A percentile compares a stretch with the other conserved stretches of the same genome.
Conservation (phyloP, 1,140 invertebrate genomes). For the Bactericera cockerelli region DNA sequence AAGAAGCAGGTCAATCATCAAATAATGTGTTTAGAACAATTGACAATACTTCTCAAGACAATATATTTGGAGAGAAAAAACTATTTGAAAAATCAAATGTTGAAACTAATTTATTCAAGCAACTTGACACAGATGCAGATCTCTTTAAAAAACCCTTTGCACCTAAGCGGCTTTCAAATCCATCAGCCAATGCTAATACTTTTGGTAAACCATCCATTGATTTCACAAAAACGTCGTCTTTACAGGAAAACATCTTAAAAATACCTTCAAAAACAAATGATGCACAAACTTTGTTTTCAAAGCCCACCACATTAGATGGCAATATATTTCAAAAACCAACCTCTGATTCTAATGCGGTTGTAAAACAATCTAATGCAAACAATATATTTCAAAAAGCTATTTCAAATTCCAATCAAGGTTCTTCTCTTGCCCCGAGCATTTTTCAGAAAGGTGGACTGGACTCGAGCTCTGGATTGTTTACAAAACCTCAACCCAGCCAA, state of each 20-base stretch:
- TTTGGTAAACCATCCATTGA: neutral
- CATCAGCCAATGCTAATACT: neutral
- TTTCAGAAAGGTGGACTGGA: neutral
- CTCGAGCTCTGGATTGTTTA: too few relatives aligned
- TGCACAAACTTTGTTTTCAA: too few relatives aligned
- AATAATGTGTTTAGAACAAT: too few relatives aligned
- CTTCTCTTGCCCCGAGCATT: too few relatives aligned
- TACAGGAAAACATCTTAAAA: too few relatives aligned
- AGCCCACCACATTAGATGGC: neutral
- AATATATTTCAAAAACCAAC: neutral
- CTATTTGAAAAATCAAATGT: too few relatives aligned
- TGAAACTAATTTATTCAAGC: neutral
- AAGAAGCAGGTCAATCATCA: too few relatives aligned
- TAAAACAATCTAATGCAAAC: neutral
- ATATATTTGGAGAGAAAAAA: too few relatives aligned
- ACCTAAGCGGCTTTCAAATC: neutral
- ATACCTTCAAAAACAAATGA: too few relatives aligned
- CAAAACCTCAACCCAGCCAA: too few relatives aligned
- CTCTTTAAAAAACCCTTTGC: neutral
- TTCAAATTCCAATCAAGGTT: neutral
- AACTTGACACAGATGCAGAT: neutral
- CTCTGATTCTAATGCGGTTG: neutral
- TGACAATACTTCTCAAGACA: too few relatives aligned
- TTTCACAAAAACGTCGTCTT: too few relatives aligned
- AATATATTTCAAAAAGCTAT: constrained; percentile 1